phyloP scores from a whole-genome alignment of 2,797 vertebrate genomes.

The Sebastes cheni region DNA sequence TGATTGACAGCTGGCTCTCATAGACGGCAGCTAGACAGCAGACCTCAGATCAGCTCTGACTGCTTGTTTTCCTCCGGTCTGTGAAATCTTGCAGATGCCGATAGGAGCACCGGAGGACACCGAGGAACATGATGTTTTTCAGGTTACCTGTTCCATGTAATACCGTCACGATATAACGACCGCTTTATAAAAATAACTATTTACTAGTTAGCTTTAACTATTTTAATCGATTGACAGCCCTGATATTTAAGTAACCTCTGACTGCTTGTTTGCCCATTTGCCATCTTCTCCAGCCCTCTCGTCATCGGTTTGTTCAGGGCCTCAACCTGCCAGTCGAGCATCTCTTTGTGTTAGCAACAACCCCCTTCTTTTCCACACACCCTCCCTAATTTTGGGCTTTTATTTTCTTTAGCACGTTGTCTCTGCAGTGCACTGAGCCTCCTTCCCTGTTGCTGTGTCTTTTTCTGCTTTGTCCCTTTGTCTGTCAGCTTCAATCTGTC shows the following conservation, averaged over 20 bases:
- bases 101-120: too few species aligned
- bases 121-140: too few species aligned
- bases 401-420: not conserved
- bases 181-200: too few species aligned
- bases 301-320: not conserved
- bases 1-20: too few species aligned
- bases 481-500: conserved; percentile 17
- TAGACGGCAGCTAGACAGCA: too few species aligned
- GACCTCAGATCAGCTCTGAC: too few species aligned
- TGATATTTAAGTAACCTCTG: not conserved
- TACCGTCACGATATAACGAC: too few species aligned
- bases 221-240: too few species aligned
- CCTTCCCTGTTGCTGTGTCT: not conserved
- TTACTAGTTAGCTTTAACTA: too few species aligned
- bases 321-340: not conserved
- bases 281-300: not conserved
- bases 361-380: not conserved
- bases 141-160: too few species aligned
- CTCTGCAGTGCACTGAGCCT: not conserved
- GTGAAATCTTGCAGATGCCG: too few species aligned
- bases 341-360: not conserved
- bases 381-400: not conserved
- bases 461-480: not conserved
- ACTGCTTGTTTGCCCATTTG: not conserved
- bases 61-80: too few species aligned